Evolutionary conservation across 2,888 invertebrate species (phyloP).

Genomic region (Pterostichus niger): DNA sequence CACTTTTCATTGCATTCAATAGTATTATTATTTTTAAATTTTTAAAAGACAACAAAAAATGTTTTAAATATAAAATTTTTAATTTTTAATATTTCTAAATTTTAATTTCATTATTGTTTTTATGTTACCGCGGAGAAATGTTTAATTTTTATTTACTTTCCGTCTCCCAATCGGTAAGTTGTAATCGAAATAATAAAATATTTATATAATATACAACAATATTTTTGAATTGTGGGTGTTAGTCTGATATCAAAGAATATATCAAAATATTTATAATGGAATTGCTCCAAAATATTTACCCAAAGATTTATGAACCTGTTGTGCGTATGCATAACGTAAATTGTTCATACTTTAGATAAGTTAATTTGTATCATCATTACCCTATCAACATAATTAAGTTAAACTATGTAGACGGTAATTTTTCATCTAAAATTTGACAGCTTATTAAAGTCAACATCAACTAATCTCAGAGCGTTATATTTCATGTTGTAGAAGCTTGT

Average conservation of each 20-base stretch:
- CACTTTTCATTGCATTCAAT: too few species aligned
- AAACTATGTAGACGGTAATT: slow-evolving; percentile 49
- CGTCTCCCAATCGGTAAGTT: too few species aligned
- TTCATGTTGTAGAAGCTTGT: not conserved
- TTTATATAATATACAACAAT: too few species aligned
- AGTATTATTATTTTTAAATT: too few species aligned
- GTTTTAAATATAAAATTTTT: too few species aligned
- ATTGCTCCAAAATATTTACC: not conserved
- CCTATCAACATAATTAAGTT: slow-evolving; percentile 52
- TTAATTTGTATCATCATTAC: slow-evolving; percentile 52
- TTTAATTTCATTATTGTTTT: too few species aligned
- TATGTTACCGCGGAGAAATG: too few species aligned
- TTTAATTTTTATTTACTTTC: too few species aligned
- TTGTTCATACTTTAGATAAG: slow-evolving; percentile 17
- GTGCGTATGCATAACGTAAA: slow-evolving; percentile 2
- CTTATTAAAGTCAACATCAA: slow-evolving; percentile 32
- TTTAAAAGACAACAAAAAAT: too few species aligned
- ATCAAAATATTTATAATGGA: not conserved
- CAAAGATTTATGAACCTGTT: not conserved
- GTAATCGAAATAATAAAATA: too few species aligned
- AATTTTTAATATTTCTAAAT: too few species aligned
- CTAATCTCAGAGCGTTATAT: slow-evolving; percentile 24
- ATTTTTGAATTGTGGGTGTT: too few species aligned
- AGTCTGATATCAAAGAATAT: not conserved
- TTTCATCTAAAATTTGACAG: slow-evolving; percentile 60